These are phyloP conservation scores for Acanthococcus lagerstroemiae DNA, from an alignment of 2,888 invertebrate genomes.

Conservation along the genomic window DNA sequence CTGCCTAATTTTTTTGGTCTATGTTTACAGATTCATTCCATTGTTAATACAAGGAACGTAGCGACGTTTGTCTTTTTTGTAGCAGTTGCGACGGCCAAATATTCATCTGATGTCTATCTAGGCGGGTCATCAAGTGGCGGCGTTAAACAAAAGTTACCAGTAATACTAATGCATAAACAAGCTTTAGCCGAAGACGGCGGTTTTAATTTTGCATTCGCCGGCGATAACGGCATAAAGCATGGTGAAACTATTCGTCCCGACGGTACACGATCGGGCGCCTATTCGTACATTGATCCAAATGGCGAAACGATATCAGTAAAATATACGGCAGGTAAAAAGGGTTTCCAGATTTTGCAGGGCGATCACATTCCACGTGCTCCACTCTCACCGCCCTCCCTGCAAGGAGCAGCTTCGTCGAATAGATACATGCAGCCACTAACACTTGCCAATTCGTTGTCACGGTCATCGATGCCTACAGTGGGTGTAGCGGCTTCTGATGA, in stretches of 20 bases:
- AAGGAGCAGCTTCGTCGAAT: slow-evolving; percentile 32
- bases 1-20: too few species aligned
- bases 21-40: too few species aligned
- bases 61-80: too few species aligned
- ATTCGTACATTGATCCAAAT: slow-evolving; percentile 55
- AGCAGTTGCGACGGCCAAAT: too few species aligned
- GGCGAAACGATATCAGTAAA: slow-evolving; percentile 56
- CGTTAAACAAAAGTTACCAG: slow-evolving; percentile 42
- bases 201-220: slow-evolving; percentile 57
- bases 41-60: too few species aligned
- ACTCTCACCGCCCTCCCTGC: slow-evolving; percentile 13
- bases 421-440: neutral
- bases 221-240: slow-evolving; percentile 58
- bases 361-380: slow-evolving; percentile 43
- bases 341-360: slow-evolving; percentile 46
- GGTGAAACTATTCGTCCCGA: slow-evolving; percentile 59
- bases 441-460: too few species aligned
- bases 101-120: too few species aligned
- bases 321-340: slow-evolving; percentile 47
- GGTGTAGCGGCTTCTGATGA: slow-evolving; percentile 34
- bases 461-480: neutral
- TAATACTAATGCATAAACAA: slow-evolving; percentile 54
- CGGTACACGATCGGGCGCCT: slow-evolving; percentile 54
- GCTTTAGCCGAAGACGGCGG: slow-evolving; percentile 55
- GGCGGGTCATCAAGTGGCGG: too few species aligned